phyloP scores from a whole-genome alignment of 2,113 vertebrate genomes.

The Ariopsis seemanni region DNA sequence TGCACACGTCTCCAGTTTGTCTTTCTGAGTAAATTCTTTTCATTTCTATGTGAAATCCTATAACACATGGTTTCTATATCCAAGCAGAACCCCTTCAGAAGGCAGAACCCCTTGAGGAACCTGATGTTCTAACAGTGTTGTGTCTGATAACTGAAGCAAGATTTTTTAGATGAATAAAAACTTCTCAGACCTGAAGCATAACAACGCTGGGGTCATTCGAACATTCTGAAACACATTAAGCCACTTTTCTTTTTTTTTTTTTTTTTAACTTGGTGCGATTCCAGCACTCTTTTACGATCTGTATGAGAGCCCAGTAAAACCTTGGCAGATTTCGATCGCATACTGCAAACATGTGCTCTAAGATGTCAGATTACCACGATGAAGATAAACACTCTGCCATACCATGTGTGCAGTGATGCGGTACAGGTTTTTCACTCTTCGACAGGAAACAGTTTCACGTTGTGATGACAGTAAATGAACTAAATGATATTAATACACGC shows the following conservation, averaged over 20 bases:
- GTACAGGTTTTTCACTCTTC: no score
- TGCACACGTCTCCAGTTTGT: no score
- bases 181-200: no score
- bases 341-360: not conserved
- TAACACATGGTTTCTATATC: not conserved
- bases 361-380: not conserved
- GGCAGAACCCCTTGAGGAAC: not conserved
- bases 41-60: not conserved
- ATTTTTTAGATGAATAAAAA: not conserved
- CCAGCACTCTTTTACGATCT: no score
- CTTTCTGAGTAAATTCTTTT: not conserved
- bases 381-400: not conserved
- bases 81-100: not conserved
- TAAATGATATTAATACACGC: no score
- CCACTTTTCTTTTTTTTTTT: no score
- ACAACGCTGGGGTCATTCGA: not conserved
- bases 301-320: not conserved
- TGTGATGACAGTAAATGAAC: no score
- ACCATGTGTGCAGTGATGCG: no score
- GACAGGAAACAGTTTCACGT: no score
- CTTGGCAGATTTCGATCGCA: not conserved
- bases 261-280: no score
- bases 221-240: not conserved
- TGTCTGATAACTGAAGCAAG: not conserved
- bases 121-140: not conserved